Base-by-base conservation (phyloP, 2,888 invertebrate species). In the Lottia scabra region DNA sequence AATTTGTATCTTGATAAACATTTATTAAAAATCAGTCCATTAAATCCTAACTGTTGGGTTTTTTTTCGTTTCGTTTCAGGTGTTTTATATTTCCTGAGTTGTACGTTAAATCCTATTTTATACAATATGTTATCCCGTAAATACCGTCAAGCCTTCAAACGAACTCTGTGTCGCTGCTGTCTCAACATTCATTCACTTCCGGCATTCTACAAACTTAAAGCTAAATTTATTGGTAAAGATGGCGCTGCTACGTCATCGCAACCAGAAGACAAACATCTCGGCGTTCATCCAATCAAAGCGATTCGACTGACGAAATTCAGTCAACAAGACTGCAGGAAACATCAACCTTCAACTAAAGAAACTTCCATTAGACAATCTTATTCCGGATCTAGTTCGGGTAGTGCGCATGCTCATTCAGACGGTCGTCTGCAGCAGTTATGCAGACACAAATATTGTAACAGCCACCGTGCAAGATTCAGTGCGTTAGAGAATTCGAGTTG, bases 61-160 rank as follows among this genome's bases (percentile, higher is more conserved):
- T 64, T 45, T 62, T 16, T 69, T 70, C 46, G 44, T 70, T 65
- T 63, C 63, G 13, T 80, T 81, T 56, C 83, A 85, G 97, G 98
- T 0, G 93, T 97, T 0, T 92, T 97, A 76, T 98, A 97, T 91
- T 98, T 96, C 90, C 90, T 97, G 82, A 97, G 97, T 13, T 96
- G 97, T 8, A 96, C 96, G 82, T 94, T 98, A 86, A 98, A 98
- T 90, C 97, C 98, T 0, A 92, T 97, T 79, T 92, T 97, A 63
- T 98, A 98, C 91, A 95, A 97, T 90, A 94, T 97, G 68, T 95
- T 98, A 95, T 97, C 96, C 15, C 93, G 95, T 89, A 97, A 97
- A 89, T 98, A 97, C 88, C 92, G 97, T 38, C 94, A 95, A 80
- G 97, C 97, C 66, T 97, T 97, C 90, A 95, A 95, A 94, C 96